Evolutionary conservation across 2,888 invertebrate genomes (phyloP).

Genomic region (Elegia similella): DNA sequence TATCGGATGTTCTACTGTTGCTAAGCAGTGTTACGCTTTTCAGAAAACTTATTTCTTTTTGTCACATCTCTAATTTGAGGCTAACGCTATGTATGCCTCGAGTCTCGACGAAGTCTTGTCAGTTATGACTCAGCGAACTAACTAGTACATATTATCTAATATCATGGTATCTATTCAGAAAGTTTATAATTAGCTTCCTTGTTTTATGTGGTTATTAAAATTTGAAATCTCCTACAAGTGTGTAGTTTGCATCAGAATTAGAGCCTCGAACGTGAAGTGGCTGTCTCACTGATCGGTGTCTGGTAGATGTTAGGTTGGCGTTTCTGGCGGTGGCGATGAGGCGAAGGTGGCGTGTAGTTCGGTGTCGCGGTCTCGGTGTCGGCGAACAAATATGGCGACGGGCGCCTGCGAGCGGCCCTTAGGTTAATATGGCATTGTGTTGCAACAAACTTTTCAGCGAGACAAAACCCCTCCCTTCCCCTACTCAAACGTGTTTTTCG

Average conservation of each 20-base stretch:
- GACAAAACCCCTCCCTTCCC: slow-evolving; percentile 41
- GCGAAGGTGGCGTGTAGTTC: slow-evolving; percentile 16
- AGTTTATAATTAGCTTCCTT: neutral
- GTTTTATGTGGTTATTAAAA: neutral
- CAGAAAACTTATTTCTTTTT: neutral
- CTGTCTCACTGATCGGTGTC: slow-evolving; percentile 56
- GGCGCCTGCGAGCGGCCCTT: slow-evolving; percentile 40
- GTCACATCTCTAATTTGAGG: neutral
- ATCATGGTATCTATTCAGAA: neutral
- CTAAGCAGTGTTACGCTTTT: no score
- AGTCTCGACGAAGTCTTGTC: neutral
- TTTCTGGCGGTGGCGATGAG: slow-evolving; percentile 23
- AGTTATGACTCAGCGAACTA: neutral
- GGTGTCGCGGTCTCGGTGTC: slow-evolving; percentile 41
- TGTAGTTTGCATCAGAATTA: neutral
- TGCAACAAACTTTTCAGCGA: slow-evolving; percentile 75
- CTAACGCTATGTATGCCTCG: neutral
- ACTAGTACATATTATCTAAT: neutral
- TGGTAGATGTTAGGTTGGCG: slow-evolving; percentile 42
- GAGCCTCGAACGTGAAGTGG: neutral
- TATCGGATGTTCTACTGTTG: no score
- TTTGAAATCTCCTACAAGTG: neutral
- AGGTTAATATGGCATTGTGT: slow-evolving; percentile 72
- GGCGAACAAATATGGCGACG: slow-evolving; percentile 58
- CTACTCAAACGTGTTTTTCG: slow-evolving; percentile 28